A percentile compares a stretch with the other conserved stretches of the same genome.
Evolutionary conservation across 2,888 invertebrate genomes (phyloP).

Genomic region (Hypomecis punctinalis): DNA sequence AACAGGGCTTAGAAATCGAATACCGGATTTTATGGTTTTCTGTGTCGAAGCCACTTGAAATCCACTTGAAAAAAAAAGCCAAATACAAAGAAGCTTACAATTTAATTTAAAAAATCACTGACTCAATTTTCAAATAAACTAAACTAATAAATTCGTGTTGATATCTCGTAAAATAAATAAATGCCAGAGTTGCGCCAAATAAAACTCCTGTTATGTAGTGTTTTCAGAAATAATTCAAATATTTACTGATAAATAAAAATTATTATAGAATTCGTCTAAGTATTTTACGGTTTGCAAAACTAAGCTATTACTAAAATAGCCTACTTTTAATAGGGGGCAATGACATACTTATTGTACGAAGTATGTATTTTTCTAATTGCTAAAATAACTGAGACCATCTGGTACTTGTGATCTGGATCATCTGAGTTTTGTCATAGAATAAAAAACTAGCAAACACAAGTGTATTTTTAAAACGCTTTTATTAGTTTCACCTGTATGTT

Average conservation of each 20-base stretch:
- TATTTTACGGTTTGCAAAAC: slow-evolving; percentile 1
- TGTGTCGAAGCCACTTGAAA: no score
- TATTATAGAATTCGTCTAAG: neutral
- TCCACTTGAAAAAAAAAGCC: no score
- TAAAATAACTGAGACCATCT: slow-evolving; percentile 8
- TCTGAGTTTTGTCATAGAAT: slow-evolving; percentile 13
- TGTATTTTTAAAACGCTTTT: no score
- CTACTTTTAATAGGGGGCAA: slow-evolving; percentile 12
- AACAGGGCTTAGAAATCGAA: no score
- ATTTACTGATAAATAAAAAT: slow-evolving; percentile 6
- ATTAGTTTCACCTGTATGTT: no score
- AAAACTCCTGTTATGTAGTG: slow-evolving; percentile 17
- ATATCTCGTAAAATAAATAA: slow-evolving; percentile 20
- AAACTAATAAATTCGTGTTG: slow-evolving; percentile 44
- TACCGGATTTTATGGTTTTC: no score
- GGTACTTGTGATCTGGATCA: neutral
- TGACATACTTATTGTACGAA: slow-evolving; percentile 17
- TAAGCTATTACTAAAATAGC: slow-evolving; percentile 2
- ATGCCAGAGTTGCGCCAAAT: slow-evolving; percentile 30
- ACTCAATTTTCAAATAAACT: slow-evolving; percentile 28
- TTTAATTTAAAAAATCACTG: neutral
- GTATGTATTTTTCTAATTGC: slow-evolving; percentile 7
- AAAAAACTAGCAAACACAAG: no score
- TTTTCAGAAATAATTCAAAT: slow-evolving; percentile 9
- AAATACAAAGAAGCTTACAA: no score